These are phyloP conservation scores for Podocnemis expansa DNA, from an alignment of 2,113 vertebrate species.

Conservation along the genomic window DNA sequence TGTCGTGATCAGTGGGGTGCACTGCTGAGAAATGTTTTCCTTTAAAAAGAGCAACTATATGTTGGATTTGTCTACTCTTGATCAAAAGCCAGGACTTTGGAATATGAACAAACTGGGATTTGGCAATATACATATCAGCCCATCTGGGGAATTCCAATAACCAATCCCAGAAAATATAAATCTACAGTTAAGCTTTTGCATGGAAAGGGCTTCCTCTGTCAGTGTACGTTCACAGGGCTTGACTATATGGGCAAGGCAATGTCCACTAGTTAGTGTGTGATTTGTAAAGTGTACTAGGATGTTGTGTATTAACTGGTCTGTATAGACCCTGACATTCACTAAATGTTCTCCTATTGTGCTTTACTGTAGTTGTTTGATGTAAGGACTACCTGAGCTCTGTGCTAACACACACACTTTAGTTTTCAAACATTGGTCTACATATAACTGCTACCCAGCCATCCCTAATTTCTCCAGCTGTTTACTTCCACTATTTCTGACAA, in stretches of 20 bases:
- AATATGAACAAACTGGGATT: not conserved
- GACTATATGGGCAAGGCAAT: not conserved
- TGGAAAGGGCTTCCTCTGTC: not conserved
- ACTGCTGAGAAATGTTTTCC: not conserved
- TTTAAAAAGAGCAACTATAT: not conserved
- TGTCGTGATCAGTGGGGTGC: not conserved
- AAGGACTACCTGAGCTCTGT: not conserved
- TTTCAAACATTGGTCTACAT: not conserved
- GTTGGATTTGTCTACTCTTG: not conserved
- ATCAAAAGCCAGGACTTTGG: not conserved
- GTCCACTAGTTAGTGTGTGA: not conserved
- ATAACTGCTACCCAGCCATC: not conserved
- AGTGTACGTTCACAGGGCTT: not conserved
- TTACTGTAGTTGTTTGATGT: not conserved
- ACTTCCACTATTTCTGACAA: not conserved
- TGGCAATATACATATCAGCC: not conserved
- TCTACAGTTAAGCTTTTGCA: not conserved
- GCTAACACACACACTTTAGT: not conserved
- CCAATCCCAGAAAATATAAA: not conserved
- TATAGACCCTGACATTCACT: not conserved
- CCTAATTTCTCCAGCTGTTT: not conserved
- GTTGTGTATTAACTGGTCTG: not conserved
- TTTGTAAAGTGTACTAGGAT: not conserved
- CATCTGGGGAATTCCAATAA: not conserved
- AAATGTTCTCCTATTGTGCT: not conserved